phyloP scores from a whole-genome alignment of 2,797 vertebrate genomes.

The Cottoperca gobio region DNA sequence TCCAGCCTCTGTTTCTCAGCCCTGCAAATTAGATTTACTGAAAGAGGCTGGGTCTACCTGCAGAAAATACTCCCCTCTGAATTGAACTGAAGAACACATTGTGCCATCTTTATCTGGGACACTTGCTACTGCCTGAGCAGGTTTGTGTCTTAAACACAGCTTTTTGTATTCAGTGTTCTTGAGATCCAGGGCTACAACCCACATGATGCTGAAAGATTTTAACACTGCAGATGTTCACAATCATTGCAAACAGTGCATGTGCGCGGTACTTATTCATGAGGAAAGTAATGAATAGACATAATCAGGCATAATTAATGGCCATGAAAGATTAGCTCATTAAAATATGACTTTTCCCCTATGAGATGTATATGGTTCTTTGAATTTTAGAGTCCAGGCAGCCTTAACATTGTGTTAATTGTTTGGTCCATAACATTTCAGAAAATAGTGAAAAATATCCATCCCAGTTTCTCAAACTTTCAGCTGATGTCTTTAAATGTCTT shows the following conservation, averaged over 20 bases:
- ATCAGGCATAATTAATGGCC: conserved; percentile 35
- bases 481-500: no score
- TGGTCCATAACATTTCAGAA: no score
- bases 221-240: conserved; percentile 27
- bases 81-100: conserved; percentile 72
- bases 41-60: conserved; percentile 62
- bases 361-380: conserved; percentile 28
- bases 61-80: conserved; percentile 70
- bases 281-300: conserved; percentile 43
- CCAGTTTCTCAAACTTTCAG: no score
- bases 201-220: conserved; percentile 33
- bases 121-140: conserved; percentile 65
- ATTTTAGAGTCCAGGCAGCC: not conserved
- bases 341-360: conserved; percentile 23
- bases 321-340: conserved; percentile 45
- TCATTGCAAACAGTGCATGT: conserved; percentile 26
- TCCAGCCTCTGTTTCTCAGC: conserved; percentile 70
- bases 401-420: not conserved
- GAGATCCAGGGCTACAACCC: conserved; percentile 19
- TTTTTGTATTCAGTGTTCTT: conserved; percentile 29
- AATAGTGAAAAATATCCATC: no score
- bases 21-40: conserved; percentile 79
- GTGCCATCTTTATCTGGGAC: conserved; percentile 78
- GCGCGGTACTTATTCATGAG: conserved; percentile 27
- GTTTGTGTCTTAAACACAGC: conserved; percentile 49